Base-by-base conservation (phyloP, 1,140 invertebrate genomes). In the Caenorhabditis briggsae region DNA sequence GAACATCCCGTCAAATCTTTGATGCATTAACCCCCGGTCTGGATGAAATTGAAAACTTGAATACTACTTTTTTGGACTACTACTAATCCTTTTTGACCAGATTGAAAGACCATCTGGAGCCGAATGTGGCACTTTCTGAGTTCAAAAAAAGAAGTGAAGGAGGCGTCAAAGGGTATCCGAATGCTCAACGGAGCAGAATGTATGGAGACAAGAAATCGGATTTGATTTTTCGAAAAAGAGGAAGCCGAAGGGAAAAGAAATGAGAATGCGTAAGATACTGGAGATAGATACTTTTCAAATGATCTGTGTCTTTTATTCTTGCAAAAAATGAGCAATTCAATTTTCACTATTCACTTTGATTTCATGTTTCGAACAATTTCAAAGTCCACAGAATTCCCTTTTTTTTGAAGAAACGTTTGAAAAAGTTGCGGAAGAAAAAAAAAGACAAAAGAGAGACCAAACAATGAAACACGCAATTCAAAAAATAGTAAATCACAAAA, bases 141-240 rank as follows among this genome's bases (percentile, higher is more conserved):
- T 48, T 78, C 46, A 50, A 50, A 78, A 78, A 78, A 50, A 78
- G 46, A 9, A 50, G 46, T 46, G 70, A 50, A 78, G 46, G 70
- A 78, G 70, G 70, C n/a, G 70, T 78, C 70, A 48, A 78, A 50
- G 46, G 70, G 46, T 50, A 46, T 50, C 18, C 43, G 33, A 78
- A 78, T 78, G 70, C 46, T 78, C 70, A 25, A 25, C 70, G 70
- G 18, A 78, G 70, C 70, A 78, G 43, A 78, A 78, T 70, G 20
- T 46, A 70, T 33, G 33, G 33, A n/a, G 53, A 78, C 23, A 12
- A 20, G 70, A 78, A 78, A 78, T 50, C 70, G 70, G n/a, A 50
- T 78, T 78, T 78, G 46, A 78, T 46, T 64, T n/a, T 8, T 46
- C 5, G 9, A 23, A 78, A 46, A 46, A 70, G 18, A 46, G 41